Evolutionary conservation across 1,140 invertebrate species (phyloP).

Genomic region (Meloidogyne exigua): DNA sequence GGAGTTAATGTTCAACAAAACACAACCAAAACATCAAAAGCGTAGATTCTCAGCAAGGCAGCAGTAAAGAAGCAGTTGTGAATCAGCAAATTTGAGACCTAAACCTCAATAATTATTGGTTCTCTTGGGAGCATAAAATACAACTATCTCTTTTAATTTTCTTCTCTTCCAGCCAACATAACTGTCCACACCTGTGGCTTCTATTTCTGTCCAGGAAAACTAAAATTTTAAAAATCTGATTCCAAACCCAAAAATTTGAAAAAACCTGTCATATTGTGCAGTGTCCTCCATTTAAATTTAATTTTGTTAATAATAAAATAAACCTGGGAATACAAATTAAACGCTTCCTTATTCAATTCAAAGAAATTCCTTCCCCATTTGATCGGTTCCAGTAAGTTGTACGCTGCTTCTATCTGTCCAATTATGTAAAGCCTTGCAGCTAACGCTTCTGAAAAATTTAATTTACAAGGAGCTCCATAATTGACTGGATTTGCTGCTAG

Average conservation of each 20-base stretch:
- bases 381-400: slow-evolving; percentile 49
- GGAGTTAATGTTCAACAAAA: too few relatives aligned
- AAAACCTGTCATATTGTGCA: slow-evolving; percentile 36
- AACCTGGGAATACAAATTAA: slow-evolving; percentile 33
- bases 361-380: slow-evolving; percentile 60
- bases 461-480: slow-evolving; percentile 90
- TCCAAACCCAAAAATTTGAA: too few relatives aligned
- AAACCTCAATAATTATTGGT: too few relatives aligned
- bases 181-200: too few relatives aligned
- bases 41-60: too few relatives aligned
- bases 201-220: slow-evolving; percentile 49
- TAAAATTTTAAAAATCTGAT: too few relatives aligned
- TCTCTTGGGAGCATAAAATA: too few relatives aligned
- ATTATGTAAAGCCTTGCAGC: slow-evolving; percentile 89
- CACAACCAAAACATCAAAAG: too few relatives aligned
- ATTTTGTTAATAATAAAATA: not conserved
- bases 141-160: too few relatives aligned
- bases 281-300: slow-evolving; percentile 41
- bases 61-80: too few relatives aligned
- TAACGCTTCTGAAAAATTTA: slow-evolving; percentile 96
- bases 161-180: too few relatives aligned
- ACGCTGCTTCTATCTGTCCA: slow-evolving; percentile 66
- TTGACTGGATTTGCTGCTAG: slow-evolving; percentile 97
- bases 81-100: too few relatives aligned
- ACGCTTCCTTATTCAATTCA: slow-evolving; percentile 48